Evolutionary conservation across 2,888 invertebrate species (phyloP).

Genomic region (Philaethria dido): DNA sequence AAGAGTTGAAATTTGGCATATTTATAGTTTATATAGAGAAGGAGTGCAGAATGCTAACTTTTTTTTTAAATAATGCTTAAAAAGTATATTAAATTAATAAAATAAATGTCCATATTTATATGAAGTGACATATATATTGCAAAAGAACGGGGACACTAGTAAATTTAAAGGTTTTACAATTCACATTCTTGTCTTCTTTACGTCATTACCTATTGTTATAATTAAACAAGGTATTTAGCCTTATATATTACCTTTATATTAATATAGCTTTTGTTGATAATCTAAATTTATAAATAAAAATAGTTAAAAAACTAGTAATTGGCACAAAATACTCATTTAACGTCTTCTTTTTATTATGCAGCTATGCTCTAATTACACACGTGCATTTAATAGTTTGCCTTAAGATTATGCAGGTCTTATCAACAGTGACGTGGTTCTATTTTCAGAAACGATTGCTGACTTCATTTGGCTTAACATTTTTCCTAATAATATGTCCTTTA

Average conservation of each 20-base stretch:
- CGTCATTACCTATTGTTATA: background rate
- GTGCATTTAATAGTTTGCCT: slow-evolving; percentile 53
- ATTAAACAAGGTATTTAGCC: background rate
- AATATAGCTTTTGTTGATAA: background rate
- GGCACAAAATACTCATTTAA: background rate
- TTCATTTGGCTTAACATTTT: slow-evolving; percentile 7
- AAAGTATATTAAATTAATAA: no score
- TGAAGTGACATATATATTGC: no score
- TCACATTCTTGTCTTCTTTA: background rate
- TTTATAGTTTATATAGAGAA: no score
- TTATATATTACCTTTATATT: background rate
- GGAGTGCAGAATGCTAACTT: no score
- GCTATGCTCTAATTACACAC: slow-evolving; percentile 52
- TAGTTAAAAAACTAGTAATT: slow-evolving; percentile 7
- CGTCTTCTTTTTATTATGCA: background rate
- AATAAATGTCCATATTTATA: no score
- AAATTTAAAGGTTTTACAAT: background rate
- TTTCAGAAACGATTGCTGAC: slow-evolving; percentile 50
- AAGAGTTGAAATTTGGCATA: no score
- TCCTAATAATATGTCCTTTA: background rate
- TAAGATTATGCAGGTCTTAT: slow-evolving; percentile 57
- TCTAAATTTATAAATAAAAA: background rate
- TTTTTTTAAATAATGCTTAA: no score
- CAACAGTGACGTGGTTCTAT: slow-evolving; percentile 59
- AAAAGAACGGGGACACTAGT: no score